A percentile compares a stretch with the other conserved stretches of the same genome.
Conservation (phyloP, 2,797 vertebrate species). For the Pipistrellus pygmaeus region DNA sequence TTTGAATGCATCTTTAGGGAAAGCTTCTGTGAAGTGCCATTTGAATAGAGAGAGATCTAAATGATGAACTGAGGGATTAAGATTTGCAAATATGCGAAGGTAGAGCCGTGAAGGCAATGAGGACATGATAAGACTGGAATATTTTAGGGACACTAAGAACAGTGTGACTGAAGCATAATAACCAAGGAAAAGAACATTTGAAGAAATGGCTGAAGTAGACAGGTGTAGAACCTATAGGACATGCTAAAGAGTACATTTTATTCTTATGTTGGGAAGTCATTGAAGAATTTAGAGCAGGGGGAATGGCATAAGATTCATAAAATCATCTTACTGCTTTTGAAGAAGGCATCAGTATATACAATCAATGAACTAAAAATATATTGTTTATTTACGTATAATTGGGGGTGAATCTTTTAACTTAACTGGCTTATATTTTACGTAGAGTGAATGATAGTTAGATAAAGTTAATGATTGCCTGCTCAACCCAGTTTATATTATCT, state of each 20-base stretch:
- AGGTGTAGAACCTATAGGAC: background rate
- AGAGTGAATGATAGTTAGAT: background rate
- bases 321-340: background rate
- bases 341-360: background rate
- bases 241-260: background rate
- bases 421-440: conserved; percentile 8
- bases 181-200: background rate
- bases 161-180: background rate
- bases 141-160: background rate
- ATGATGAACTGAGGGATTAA: background rate
- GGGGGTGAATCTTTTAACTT: background rate
- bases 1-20: conserved; percentile 1
- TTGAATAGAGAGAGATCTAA: background rate
- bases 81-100: background rate
- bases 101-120: background rate
- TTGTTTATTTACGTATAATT: background rate
- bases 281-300: background rate
- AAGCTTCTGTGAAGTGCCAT: background rate
- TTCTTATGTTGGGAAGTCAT: background rate
- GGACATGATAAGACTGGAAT: background rate
- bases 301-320: background rate
- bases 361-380: background rate
- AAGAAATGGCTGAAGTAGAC: background rate
- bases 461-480: conserved; percentile 34
- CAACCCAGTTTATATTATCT: background rate